Percentiles rank a stretch among this genome's conserved stretches.
phyloP scores from a whole-genome alignment of 1,140 invertebrate species.

The Chironomus tepperi region DNA sequence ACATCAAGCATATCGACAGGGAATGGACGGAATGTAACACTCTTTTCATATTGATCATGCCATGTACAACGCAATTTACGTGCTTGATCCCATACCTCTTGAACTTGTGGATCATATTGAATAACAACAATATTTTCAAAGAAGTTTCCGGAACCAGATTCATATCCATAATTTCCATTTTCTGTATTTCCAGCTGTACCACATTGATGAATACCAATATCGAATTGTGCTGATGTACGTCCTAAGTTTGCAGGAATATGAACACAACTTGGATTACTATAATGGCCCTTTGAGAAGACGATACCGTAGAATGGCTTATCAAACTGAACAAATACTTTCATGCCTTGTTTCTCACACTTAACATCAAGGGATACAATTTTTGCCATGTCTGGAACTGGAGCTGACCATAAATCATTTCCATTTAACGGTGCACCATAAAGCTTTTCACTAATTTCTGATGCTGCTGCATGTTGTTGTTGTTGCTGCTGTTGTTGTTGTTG shows the following conservation, averaged over 20 bases:
- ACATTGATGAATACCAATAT: constrained; percentile 82
- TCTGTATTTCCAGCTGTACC: constrained; percentile 86
- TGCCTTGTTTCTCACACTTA: constrained; percentile 87
- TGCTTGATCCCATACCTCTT: constrained; percentile 94
- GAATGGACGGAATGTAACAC: constrained; percentile 88
- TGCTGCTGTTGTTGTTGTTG: constrained; percentile 23
- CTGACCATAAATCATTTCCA: constrained; percentile 72
- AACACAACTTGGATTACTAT: constrained; percentile 85
- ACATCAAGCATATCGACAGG: constrained; percentile 93
- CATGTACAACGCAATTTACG: constrained; percentile 86
- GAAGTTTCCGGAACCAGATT: constrained; percentile 81
- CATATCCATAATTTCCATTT: constrained; percentile 73
- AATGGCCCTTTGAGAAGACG: constrained; percentile 87
- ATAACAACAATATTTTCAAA: constrained; percentile 93
- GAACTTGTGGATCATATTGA: constrained; percentile 89
- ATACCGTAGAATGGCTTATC: constrained; percentile 93
- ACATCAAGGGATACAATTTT: constrained; percentile 86
- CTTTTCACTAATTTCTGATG: constrained; percentile 31
- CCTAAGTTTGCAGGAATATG: constrained; percentile 82
- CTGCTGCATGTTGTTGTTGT: constrained; percentile 26
- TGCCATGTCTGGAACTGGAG: constrained; percentile 73
- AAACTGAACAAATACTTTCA: constrained; percentile 87
- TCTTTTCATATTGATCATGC: constrained; percentile 94
- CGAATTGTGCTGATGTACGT: constrained; percentile 76
- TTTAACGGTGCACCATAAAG: constrained; percentile 35